Base-by-base conservation (phyloP, 2,113 vertebrate species). In the Caranx melampygus region DNA sequence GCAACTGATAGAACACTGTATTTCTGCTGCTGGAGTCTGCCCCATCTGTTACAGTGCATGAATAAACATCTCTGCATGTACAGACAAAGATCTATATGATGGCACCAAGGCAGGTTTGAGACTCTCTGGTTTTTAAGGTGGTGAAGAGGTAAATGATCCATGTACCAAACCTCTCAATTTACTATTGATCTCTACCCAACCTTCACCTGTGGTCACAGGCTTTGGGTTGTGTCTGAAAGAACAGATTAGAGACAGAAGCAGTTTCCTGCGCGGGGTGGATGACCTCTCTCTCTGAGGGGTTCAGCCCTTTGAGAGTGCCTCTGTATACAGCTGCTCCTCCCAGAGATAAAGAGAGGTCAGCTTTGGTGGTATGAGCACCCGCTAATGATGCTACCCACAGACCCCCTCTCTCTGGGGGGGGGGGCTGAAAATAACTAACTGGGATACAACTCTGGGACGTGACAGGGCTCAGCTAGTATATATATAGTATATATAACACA, bases 201-300 rank as follows among this genome's bases (percentile, higher is more conserved):
- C 59, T 31, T 40, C 12, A 21, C 5, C 57, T 21, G 7, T 54
- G 33, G 57, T 62, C 37, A 66, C 45, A 61, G 45, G 75, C 59
- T 72, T 71, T 45, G 20, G 13, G 18, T 34, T 57, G 33, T 33
- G 54, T 51, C 26, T 60, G 3, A 35, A 45, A 33, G 59, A 59
- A 44, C 8, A 5, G 49, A 33, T 58, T 49, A 69, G 40, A 69
- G 35, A 74, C 2, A 45, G 45, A 35, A 26, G 18, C 55, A 66
- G 63, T 26, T 34, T 40, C 15, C 20, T 63, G 35, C 26, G 42
- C 42, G 21, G 52, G 67, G 6, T 2, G 26, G 5, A 64, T 54
- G 60, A 42, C 26, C 42, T 75, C 15, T 44, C 79, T 47, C 60
- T 70, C 31, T 40, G 47, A 73, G 68, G n/a, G 59, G 68, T 44